These are phyloP conservation scores for Echinometra lucunter DNA, from an alignment of 53 echinoderm and acorn worm genomes.

Conservation along the genomic window DNA sequence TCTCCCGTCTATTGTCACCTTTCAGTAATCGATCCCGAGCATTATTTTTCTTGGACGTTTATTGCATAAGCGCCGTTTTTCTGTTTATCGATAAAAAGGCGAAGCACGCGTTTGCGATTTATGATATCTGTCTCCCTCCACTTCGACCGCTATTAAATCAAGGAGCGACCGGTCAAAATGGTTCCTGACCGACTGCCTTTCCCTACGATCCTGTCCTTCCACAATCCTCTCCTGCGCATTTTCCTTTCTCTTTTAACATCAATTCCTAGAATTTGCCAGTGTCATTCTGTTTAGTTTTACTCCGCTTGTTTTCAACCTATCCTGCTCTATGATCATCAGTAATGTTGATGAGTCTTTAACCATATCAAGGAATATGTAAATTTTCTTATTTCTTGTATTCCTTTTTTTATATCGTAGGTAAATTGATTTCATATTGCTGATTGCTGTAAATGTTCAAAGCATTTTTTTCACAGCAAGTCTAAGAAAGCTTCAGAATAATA, in stretches of 20 bases:
- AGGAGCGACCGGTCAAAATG: neutral
- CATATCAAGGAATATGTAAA: too few species aligned
- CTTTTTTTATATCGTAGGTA: too few species aligned
- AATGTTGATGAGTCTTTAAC: too few species aligned
- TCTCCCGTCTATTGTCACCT: neutral
- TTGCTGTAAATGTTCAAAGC: too few species aligned
- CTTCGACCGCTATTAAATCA: neutral
- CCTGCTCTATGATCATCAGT: too few species aligned
- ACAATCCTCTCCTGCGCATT: neutral
- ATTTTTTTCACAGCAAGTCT: too few species aligned
- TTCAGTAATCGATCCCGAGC: neutral
- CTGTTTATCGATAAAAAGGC: neutral
- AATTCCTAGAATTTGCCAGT: too few species aligned
- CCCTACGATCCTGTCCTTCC: neutral
- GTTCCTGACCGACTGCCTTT: neutral
- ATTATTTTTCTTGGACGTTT: neutral
- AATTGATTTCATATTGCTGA: too few species aligned
- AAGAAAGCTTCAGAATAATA: too few species aligned
- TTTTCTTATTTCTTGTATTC: too few species aligned
- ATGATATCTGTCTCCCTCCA: neutral
- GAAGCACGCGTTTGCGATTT: constrained; percentile 29
- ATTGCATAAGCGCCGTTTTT: neutral
- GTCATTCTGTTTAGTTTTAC: too few species aligned
- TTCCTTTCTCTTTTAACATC: neutral
- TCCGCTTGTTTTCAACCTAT: too few species aligned